phyloP scores from a whole-genome alignment of 2,888 invertebrate species.

The Zygogramma bicolorata region DNA sequence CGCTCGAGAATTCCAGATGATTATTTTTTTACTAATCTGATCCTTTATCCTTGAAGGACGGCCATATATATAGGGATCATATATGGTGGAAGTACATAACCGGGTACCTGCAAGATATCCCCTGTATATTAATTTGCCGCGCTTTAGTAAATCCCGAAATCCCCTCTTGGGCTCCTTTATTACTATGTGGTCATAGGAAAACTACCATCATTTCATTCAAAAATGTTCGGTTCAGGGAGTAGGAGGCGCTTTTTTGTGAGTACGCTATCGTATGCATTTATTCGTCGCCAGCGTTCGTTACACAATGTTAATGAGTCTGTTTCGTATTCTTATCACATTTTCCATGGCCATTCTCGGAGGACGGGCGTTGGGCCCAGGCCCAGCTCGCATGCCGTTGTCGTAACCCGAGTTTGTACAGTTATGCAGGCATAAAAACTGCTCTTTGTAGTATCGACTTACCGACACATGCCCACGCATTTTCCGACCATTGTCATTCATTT shows the following conservation, averaged over 20 bases:
- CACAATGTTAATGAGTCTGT: neutral
- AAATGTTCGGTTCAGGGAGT: no score
- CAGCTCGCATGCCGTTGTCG: conserved; percentile 13
- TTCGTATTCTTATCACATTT: conserved; percentile 32
- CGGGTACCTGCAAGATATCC: no score
- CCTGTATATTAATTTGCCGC: no score
- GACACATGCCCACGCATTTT: conserved; percentile 36
- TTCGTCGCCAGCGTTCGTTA: neutral
- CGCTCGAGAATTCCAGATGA: no score
- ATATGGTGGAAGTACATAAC: no score
- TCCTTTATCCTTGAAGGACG: no score
- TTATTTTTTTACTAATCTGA: no score
- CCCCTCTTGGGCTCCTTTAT: no score
- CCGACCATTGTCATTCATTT: conserved; percentile 34
- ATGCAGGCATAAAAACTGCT: conserved; percentile 29
- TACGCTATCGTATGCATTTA: neutral
- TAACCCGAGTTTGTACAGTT: conserved; percentile 18
- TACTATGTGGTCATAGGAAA: no score
- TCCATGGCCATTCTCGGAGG: conserved; percentile 36
- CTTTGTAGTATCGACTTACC: conserved; percentile 37
- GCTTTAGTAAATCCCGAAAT: no score
- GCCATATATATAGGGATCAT: no score
- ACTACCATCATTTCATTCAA: no score
- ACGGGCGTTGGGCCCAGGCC: conserved; percentile 15
- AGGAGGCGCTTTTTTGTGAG: neutral